Conservation (phyloP, 1,140 invertebrate genomes). For the Drosophila kohkoa region DNA sequence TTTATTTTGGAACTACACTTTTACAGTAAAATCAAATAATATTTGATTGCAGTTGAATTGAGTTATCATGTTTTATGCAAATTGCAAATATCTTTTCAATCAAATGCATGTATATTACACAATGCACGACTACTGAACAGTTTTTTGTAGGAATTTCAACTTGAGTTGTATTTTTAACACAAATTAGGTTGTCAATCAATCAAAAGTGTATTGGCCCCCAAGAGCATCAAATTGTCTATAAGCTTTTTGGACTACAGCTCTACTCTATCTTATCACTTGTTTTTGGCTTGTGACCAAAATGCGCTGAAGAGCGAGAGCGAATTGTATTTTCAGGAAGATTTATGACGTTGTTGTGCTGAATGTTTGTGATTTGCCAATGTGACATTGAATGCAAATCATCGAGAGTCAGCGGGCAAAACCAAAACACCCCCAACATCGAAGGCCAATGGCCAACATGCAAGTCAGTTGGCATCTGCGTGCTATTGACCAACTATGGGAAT, state of each 20-base stretch:
- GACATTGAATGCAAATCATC: slow-evolving; percentile 7
- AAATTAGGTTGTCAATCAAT: slow-evolving; percentile 16
- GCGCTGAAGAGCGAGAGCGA: not conserved
- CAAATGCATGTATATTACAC: not conserved
- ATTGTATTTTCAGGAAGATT: slow-evolving; percentile 34
- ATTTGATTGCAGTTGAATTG: not conserved
- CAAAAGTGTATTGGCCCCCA: not conserved
- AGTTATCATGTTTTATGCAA: too few species aligned
- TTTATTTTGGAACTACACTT: not conserved
- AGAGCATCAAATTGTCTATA: slow-evolving; percentile 36
- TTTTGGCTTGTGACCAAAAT: slow-evolving; percentile 38
- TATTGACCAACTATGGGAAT: slow-evolving; percentile 49
- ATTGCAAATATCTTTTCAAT: not conserved
- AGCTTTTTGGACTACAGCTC: not conserved
- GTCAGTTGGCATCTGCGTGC: slow-evolving; percentile 57
- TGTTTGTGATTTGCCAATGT: slow-evolving; percentile 5
- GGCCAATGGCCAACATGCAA: slow-evolving; percentile 34
- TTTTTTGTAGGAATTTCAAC: not conserved
- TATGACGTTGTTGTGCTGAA: slow-evolving; percentile 41
- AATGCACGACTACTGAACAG: not conserved
- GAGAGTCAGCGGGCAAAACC: not conserved
- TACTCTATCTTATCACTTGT: slow-evolving; percentile 50
- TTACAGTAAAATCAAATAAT: not conserved
- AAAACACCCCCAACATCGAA: slow-evolving; percentile 34
- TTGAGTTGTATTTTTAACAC: slow-evolving; percentile 3